A percentile compares a stretch with the other conserved stretches of the same genome.
Conservation (phyloP, 2,888 invertebrate genomes). For the Malacosoma neustria region DNA sequence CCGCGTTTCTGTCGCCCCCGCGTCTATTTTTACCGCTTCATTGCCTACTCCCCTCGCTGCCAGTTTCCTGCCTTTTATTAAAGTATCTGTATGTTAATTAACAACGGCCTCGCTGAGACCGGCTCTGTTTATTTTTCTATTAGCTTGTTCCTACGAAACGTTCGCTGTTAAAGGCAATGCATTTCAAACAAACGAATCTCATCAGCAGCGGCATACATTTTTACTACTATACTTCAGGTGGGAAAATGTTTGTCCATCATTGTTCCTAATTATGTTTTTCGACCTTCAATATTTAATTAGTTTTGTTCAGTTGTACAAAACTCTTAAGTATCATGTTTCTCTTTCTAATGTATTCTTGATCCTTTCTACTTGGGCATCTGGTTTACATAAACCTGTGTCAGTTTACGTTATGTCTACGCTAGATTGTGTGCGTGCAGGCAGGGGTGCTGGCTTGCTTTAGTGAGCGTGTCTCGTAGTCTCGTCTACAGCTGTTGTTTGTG, state of each 20-base stretch:
- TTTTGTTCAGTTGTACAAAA: constrained; percentile 29
- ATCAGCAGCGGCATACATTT: constrained; percentile 26
- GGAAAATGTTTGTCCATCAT: neutral
- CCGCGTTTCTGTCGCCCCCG: constrained; percentile 56
- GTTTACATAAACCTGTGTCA: constrained; percentile 67
- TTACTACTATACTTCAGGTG: constrained; percentile 7
- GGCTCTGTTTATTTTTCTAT: constrained; percentile 62
- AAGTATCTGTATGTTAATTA: constrained; percentile 74
- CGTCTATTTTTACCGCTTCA: constrained; percentile 74
- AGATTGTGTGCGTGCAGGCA: constrained; percentile 38
- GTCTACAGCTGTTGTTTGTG: constrained; percentile 70
- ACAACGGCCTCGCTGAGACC: constrained; percentile 58
- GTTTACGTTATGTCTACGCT: constrained; percentile 56
- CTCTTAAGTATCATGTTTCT: neutral
- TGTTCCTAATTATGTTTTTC: constrained; percentile 32
- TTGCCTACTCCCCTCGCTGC: constrained; percentile 69
- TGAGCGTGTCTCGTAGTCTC: constrained; percentile 44
- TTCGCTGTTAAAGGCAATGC: constrained; percentile 39
- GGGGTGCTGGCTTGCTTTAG: constrained; percentile 61
- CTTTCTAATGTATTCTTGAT: constrained; percentile 35
- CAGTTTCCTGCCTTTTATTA: constrained; percentile 73
- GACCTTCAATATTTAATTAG: constrained; percentile 68
- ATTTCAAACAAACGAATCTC: constrained; percentile 15
- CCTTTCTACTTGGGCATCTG: constrained; percentile 69
- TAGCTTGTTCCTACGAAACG: constrained; percentile 47